These are phyloP conservation scores for Acutogordius australiensis DNA, from an alignment of 2,888 invertebrate species.

Conservation along the genomic window DNA sequence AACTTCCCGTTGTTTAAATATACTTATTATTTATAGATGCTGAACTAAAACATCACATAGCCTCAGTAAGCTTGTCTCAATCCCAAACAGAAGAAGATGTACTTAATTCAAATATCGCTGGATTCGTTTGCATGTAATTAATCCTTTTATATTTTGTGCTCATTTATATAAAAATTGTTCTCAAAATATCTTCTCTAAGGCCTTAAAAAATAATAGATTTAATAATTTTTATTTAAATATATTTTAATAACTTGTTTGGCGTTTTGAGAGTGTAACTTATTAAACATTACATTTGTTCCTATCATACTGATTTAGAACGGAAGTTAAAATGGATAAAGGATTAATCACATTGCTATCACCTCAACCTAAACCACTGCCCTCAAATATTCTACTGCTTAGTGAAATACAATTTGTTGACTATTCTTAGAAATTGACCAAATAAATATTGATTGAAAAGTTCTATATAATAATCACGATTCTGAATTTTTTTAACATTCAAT, in stretches of 20 bases:
- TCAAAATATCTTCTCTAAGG: no score
- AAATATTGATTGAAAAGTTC: no score
- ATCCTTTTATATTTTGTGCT: background rate
- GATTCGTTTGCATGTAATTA: constrained; percentile 62
- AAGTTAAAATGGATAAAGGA: constrained; percentile 58
- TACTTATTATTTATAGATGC: constrained; percentile 19
- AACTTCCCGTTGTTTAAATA: no score
- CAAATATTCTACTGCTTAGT: constrained; percentile 51
- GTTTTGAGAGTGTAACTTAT: no score
- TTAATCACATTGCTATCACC: constrained; percentile 62
- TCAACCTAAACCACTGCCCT: constrained; percentile 64
- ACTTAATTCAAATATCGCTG: constrained; percentile 53
- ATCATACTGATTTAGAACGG: no score
- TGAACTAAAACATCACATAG: constrained; percentile 50
- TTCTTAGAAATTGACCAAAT: no score
- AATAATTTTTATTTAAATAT: constrained; percentile 13
- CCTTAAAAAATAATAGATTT: background rate
- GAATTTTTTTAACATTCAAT: no score
- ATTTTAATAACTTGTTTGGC: no score
- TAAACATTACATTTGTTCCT: no score
- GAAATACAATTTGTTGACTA: constrained; percentile 72
- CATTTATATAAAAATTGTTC: no score
- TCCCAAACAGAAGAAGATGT: constrained; percentile 41
- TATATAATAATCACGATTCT: no score
- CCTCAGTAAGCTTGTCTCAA: constrained; percentile 59